phyloP scores from a whole-genome alignment of 2,888 invertebrate genomes.

The Agrilus biguttatus region DNA sequence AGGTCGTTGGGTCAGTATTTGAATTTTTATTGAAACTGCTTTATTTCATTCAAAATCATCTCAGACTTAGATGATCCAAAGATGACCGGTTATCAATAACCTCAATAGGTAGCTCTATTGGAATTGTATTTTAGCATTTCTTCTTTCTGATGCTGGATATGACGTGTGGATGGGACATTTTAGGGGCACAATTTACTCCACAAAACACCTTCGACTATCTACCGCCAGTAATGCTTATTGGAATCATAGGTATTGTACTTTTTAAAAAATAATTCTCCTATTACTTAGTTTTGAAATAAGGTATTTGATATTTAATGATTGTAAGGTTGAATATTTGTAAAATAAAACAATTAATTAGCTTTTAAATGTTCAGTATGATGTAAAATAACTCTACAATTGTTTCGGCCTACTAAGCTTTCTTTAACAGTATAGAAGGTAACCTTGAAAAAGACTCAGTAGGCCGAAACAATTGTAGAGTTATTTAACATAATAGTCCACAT shows the following conservation, averaged over 20 bases:
- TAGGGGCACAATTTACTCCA: conserved; percentile 4
- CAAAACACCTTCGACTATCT: conserved; percentile 1
- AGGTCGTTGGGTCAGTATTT: background rate
- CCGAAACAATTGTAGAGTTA: too few species aligned
- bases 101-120: background rate
- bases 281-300: too few species aligned
- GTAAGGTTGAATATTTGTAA: too few species aligned
- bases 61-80: background rate
- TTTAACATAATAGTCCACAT: too few species aligned
- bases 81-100: background rate
- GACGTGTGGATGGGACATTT: conserved; percentile 4
- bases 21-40: background rate
- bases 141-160: conserved; percentile 3
- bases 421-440: too few species aligned
- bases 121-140: conserved; percentile 2
- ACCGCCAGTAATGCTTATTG: conserved; percentile 1
- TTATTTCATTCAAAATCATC: background rate
- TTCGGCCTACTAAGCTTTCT: too few species aligned
- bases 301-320: too few species aligned
- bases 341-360: too few species aligned
- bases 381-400: too few species aligned
- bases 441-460: too few species aligned
- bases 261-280: too few species aligned
- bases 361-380: too few species aligned
- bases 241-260: conserved; percentile 2